Percentiles rank a stretch among this genome's conserved stretches.
Conservation (phyloP, 2,888 invertebrate species). For the Spicauda simplicius region DNA sequence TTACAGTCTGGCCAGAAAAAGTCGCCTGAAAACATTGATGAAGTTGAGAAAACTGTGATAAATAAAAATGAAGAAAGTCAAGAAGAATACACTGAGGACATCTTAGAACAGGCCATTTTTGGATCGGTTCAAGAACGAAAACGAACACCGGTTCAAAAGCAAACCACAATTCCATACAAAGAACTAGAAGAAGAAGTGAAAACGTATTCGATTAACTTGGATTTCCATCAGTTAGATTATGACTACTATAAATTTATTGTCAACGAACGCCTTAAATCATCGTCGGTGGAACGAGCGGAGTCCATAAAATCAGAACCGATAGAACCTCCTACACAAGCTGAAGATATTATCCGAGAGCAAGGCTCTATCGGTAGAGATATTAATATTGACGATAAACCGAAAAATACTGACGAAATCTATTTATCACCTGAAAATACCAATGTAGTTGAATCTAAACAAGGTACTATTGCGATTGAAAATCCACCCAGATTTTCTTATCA, state of each 20-base stretch:
- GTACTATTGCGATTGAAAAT: background rate
- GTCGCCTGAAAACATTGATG: background rate
- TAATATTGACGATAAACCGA: background rate
- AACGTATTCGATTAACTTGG: constrained; percentile 64
- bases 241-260: constrained; percentile 59
- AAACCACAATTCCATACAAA: constrained; percentile 57
- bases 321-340: background rate
- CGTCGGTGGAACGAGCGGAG: constrained; percentile 6
- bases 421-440: background rate
- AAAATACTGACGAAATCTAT: background rate
- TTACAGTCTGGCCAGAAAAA: background rate
- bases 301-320: background rate
- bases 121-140: constrained; percentile 86
- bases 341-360: background rate
- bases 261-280: constrained; percentile 44
- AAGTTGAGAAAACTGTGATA: background rate
- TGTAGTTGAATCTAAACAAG: background rate
- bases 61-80: constrained; percentile 18
- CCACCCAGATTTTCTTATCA: constrained; percentile 19
- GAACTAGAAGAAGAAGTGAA: constrained; percentile 68
- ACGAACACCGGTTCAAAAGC: constrained; percentile 48
- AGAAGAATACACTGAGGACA: constrained; percentile 53
- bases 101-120: constrained; percentile 84
- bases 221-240: constrained; percentile 64
- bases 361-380: background rate